A percentile compares a stretch with the other conserved stretches of the same genome.
phyloP scores from a whole-genome alignment of 1,140 invertebrate species.

The Caenorhabditis remanei region DNA sequence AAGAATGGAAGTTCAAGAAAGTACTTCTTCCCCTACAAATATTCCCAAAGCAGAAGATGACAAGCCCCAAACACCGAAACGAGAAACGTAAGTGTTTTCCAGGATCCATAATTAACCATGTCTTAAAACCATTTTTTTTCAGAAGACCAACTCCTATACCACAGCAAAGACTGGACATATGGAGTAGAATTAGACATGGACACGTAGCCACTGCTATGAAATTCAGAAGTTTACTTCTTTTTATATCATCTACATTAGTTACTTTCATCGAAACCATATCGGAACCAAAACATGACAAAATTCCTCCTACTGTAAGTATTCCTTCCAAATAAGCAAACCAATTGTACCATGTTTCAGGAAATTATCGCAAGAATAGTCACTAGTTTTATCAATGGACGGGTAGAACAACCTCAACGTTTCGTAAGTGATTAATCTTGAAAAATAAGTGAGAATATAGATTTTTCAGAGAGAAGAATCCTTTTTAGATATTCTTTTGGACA shows the following conservation, averaged over 20 bases:
- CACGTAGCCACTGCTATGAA: constrained; percentile 9
- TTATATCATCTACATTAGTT: constrained; percentile 8
- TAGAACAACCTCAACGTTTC: not conserved
- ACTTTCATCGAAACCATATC: constrained; percentile 41
- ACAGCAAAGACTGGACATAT: not conserved
- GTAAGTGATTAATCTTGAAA: not conserved
- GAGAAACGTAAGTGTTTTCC: not conserved
- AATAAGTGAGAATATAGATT: not conserved
- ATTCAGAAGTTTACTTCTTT: constrained; percentile 14
- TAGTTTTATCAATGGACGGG: constrained; percentile 27
- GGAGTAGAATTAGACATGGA: constrained; percentile 4
- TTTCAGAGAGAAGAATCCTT: constrained; percentile 30
- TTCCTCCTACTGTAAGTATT: constrained; percentile 3
- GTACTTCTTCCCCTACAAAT: not conserved
- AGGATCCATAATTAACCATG: too few relatives aligned
- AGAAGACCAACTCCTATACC: not conserved
- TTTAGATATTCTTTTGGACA: constrained; percentile 26
- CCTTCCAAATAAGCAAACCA: not conserved
- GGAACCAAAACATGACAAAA: not conserved
- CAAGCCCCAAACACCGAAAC: not conserved
- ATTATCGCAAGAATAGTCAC: constrained; percentile 20
- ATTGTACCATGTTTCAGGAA: not conserved
- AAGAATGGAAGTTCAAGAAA: not conserved
- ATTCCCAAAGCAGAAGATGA: not conserved
- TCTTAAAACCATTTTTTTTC: not conserved